Conservation (phyloP, 2,888 invertebrate genomes). For the Aplocera efformata region DNA sequence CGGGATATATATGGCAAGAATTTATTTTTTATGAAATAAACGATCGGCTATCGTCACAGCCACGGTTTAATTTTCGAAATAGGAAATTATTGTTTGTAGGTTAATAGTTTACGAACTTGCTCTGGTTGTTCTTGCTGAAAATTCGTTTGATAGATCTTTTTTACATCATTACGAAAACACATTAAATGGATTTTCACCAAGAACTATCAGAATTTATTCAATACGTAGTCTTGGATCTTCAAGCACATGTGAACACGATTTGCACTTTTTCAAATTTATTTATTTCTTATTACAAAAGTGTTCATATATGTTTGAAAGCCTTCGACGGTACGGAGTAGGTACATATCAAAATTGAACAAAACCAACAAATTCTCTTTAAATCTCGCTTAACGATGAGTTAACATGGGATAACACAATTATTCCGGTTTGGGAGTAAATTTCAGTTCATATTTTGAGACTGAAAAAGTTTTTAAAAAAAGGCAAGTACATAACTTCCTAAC, state of each 20-base stretch:
- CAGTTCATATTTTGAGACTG: conserved; percentile 35
- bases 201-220: conserved; percentile 5
- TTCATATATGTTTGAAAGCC: conserved; percentile 31
- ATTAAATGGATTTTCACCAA: conserved; percentile 16
- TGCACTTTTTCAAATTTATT: conserved; percentile 22
- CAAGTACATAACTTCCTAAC: background rate
- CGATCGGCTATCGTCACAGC: background rate
- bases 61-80: background rate
- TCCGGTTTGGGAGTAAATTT: conserved; percentile 40
- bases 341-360: conserved; percentile 53
- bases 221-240: conserved; percentile 36
- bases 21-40: background rate
- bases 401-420: conserved; percentile 25
- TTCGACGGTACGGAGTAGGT: conserved; percentile 43
- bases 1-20: background rate
- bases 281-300: conserved; percentile 27
- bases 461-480: background rate
- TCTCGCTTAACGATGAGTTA: conserved; percentile 27
- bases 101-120: background rate
- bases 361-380: conserved; percentile 41
- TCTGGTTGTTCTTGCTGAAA: conserved; percentile 19
- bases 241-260: conserved; percentile 20
- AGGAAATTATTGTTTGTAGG: background rate
- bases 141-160: conserved; percentile 11
- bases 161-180: background rate